Base-by-base conservation (phyloP, 2,113 vertebrate species). In the Saguinus imperator region DNA sequence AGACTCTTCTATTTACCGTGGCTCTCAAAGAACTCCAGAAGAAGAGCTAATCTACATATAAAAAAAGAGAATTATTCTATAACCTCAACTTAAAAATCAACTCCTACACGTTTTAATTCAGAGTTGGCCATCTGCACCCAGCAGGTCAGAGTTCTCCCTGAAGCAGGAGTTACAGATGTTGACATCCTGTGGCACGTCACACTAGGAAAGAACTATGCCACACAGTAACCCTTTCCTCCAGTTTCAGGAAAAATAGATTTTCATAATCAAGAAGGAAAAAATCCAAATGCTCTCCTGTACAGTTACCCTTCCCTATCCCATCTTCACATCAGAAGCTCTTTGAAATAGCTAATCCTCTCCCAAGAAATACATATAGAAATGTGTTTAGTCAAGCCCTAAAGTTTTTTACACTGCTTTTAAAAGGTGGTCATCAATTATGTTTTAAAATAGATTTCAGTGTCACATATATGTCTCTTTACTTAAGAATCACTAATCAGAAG, bases 391-490 rank as follows among this genome's bases (percentile, higher is more conserved):
- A 76, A 68, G 68, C 64, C 73, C 27, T 10, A 0, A 64, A 96
- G 61, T 86, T 96, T 76, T 92, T 93, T 68, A 57, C 29, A 23
- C 66, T 80, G 29, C 50, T 91, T 97, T 87, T 82, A 68, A 98
- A 98, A 97, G 70, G 48, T 37, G 92, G 66, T 72, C 70, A 84
- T 95, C 23, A 73, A 66, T 87, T 93, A 72, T 77, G 91, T 81
- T 48, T 97, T 85, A 72, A 96, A 90, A 86, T 35, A 97, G 91
- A 94, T 4, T 2, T 4, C 10, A 77, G 85, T 13, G 95, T 32
- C 83, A 95, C 92, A 81, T 48, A 57, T 16, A 29, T 0, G 0
- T 94, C 37, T 97, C 76, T 89, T 16, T n/a, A 43, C 57, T 61
- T 58, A 55, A 66, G 79, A 90, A 94, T 92, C 10, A 76, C 73